phyloP scores from a whole-genome alignment of 2,888 invertebrate species.

The Eucriotettix oculatus region DNA sequence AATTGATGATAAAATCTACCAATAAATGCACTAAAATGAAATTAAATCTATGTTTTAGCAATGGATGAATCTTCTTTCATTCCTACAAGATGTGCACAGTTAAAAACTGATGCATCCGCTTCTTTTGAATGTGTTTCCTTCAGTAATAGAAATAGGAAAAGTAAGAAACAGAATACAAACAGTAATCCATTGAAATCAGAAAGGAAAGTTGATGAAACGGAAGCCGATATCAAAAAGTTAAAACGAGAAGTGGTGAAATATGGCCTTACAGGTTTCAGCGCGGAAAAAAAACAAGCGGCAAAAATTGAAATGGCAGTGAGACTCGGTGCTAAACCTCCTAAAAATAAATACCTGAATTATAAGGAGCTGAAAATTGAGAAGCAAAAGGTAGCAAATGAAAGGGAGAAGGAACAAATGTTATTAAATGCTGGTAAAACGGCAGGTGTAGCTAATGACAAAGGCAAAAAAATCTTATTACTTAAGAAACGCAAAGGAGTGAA shows the following conservation, averaged over 20 bases:
- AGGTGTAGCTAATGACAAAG: not conserved
- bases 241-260: conserved; percentile 71
- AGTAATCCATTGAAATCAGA: not conserved
- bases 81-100: not conserved
- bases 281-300: conserved; percentile 56
- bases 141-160: not conserved
- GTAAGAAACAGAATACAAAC: not conserved
- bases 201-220: conserved; percentile 15
- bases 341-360: conserved; percentile 51
- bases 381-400: not conserved
- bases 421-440: not conserved
- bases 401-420: not conserved
- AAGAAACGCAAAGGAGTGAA: not conserved
- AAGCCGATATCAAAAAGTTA: conserved; percentile 56
- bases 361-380: conserved; percentile 36
- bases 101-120: not conserved
- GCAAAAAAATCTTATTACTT: not conserved
- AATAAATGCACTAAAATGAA: not conserved
- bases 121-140: not conserved
- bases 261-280: conserved; percentile 59
- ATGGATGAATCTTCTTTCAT: not conserved
- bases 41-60: not conserved
- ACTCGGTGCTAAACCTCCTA: conserved; percentile 68
- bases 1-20: too few species aligned
- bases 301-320: conserved; percentile 60